These are phyloP conservation scores for Leptocoma aspasia DNA, from an alignment of 2,113 vertebrate species.

Conservation along the genomic window DNA sequence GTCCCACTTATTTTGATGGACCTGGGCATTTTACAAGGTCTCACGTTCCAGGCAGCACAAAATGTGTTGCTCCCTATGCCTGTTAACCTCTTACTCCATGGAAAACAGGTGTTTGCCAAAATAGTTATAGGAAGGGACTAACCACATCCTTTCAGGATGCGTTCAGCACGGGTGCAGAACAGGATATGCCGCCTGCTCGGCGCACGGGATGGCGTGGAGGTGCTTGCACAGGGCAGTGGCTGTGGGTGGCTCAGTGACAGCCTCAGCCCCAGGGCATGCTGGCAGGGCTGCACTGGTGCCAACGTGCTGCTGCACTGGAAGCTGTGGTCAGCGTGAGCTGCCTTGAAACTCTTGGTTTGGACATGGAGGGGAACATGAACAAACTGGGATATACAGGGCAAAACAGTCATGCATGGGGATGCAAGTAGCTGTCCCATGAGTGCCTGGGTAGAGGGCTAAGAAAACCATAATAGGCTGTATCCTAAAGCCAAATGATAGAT, in stretches of 20 bases:
- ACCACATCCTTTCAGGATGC: neutral
- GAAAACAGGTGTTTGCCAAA: neutral
- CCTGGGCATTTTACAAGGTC: neutral
- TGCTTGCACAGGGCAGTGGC: neutral
- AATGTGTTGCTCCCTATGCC: neutral
- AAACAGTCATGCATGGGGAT: accelerated
- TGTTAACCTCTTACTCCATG: neutral
- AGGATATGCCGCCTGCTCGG: accelerated
- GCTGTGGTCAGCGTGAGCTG: accelerated
- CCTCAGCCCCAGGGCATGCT: neutral
- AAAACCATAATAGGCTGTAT: accelerated
- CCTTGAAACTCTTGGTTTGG: neutral
- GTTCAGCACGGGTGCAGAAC: accelerated
- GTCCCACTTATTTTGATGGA: neutral
- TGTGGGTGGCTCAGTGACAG: neutral
- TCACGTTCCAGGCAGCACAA: neutral
- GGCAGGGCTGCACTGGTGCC: neutral
- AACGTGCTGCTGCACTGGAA: neutral
- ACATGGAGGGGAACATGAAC: neutral
- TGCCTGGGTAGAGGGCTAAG: neutral
- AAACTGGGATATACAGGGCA: neutral
- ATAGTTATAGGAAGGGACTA: neutral
- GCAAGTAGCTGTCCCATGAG: neutral
- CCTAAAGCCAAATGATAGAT: neutral
- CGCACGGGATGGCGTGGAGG: accelerated